Base-by-base conservation (phyloP, 2,888 invertebrate genomes). In the Drosophila koepferae region DNA sequence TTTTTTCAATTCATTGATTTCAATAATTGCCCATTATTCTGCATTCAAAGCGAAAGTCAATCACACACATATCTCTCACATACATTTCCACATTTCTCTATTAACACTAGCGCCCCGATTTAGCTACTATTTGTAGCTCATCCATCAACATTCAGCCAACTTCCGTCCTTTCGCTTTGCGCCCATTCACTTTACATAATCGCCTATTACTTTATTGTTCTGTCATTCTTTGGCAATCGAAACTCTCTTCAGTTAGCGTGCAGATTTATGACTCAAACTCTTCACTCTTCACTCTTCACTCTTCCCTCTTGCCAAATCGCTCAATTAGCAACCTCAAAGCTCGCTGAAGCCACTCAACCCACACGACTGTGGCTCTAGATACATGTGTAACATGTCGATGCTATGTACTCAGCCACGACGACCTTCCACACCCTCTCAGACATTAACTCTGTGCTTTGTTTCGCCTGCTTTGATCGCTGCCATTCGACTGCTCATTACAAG, bases 141-240 rank as follows among this genome's bases (percentile, higher is more conserved):
- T 51, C 49, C 49, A 51, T 56, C 44, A 58, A n/a, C 20, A 63
- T 48, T 54, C 63, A 43, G 10, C 36, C 14, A 18, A 61, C 61
- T 60, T 70, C 62, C 62, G 55, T 51, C 60, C 77, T 77, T 81
- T 67, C 64, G 40, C 81, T 63, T 64, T 60, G 38, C 28, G 23
- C 14, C 14, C 51, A 62, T 14, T 55, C 63, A 55, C 61, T 63
- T 69, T 53, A 56, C 59, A 58, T 56, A 65, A 70, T 46, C 71
- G 72, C 18, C 43, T 28, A 43, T 41, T 43, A 28, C 38, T 31
- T 31, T 46, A 46, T 61, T 74, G 59, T 56, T 54, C 54, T 65
- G 64, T 43, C 76, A 51, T 41, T 43, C 58, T 54, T 18, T 51
- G 28, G 28, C 65, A 63, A 20, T 28, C 56, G 43, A 14, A 44